These are phyloP conservation scores for Sinhomidia bicolor DNA, from an alignment of 2,888 invertebrate genomes.

Conservation along the genomic window DNA sequence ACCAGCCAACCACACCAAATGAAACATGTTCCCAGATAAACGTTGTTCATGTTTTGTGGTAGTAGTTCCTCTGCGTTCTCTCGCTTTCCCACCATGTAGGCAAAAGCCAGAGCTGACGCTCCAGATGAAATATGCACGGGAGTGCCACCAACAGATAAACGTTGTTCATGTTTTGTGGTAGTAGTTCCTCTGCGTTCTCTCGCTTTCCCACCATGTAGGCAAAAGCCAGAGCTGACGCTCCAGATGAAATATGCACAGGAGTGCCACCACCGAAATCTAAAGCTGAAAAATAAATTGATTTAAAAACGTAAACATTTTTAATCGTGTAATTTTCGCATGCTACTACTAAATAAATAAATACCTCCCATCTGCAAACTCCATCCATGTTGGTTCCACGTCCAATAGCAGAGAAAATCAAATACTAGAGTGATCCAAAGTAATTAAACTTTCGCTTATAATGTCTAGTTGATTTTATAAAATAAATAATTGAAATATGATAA, in stretches of 20 bases:
- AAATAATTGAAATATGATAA: no score
- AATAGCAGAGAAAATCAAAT: constrained; percentile 75
- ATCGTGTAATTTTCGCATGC: no score
- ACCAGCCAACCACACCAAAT: constrained; percentile 76
- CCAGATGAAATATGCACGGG: constrained; percentile 73
- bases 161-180: constrained; percentile 77
- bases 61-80: constrained; percentile 20
- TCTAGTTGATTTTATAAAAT: no score
- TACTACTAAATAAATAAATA: no score
- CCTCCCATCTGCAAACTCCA: constrained; percentile 69
- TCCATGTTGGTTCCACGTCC: constrained; percentile 78
- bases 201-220: constrained; percentile 64
- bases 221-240: constrained; percentile 69
- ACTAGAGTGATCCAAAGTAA: constrained; percentile 62
- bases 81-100: constrained; percentile 61
- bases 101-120: no score
- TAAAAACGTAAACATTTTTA: no score
- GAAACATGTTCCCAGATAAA: constrained; percentile 71
- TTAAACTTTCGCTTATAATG: no score
- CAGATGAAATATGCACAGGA: constrained; percentile 65
- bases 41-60: constrained; percentile 78
- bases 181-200: constrained; percentile 14
- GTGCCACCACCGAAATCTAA: constrained; percentile 65
- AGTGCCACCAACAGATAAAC: constrained; percentile 71
- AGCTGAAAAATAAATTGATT: no score